A percentile compares a stretch with the other conserved stretches of the same genome.
phyloP scores from a whole-genome alignment of 2,888 invertebrate genomes.

The Cataglyphis altisquamis region DNA sequence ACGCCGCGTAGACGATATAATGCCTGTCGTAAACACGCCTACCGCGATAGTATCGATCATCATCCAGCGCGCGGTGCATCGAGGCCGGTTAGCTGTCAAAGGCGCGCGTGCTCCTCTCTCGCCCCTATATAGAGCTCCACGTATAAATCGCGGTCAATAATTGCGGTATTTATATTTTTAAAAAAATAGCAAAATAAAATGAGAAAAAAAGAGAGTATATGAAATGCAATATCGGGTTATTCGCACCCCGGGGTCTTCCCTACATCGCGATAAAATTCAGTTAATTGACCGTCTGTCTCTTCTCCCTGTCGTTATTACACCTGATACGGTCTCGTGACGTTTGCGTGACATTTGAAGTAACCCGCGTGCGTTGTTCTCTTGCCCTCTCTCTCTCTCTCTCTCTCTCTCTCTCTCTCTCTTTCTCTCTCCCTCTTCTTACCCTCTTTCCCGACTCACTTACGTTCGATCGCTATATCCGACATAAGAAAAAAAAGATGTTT shows the following conservation, averaged over 20 bases:
- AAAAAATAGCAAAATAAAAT: background rate
- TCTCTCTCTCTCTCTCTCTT: too few relatives aligned
- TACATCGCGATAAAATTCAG: conserved; percentile 13
- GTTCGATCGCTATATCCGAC: conserved; percentile 9
- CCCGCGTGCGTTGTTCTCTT: conserved; percentile 20
- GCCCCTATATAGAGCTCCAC: background rate
- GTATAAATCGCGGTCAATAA: conserved; percentile 41
- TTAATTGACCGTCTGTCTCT: conserved; percentile 22
- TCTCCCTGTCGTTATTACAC: conserved; percentile 1
- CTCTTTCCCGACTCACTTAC: background rate
- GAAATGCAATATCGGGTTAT: background rate
- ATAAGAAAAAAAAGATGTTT: background rate
- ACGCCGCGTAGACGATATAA: conserved; percentile 62
- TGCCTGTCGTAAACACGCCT: conserved; percentile 68
- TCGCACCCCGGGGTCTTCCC: background rate
- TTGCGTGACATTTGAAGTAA: conserved; percentile 21
- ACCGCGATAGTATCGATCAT: conserved; percentile 66
- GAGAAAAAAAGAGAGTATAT: background rate
- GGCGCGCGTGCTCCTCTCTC: conserved; percentile 41
- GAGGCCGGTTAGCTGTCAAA: conserved; percentile 41
- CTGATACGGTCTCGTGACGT: conserved; percentile 18
- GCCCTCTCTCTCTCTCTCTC: background rate
- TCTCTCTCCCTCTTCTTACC: background rate
- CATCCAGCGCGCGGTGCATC: conserved; percentile 55
- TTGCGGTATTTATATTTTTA: background rate